A percentile compares a stretch with the other conserved stretches of the same genome.
Evolutionary conservation across 2,888 invertebrate species (phyloP).

Genomic region (Agonopterix arenella): DNA sequence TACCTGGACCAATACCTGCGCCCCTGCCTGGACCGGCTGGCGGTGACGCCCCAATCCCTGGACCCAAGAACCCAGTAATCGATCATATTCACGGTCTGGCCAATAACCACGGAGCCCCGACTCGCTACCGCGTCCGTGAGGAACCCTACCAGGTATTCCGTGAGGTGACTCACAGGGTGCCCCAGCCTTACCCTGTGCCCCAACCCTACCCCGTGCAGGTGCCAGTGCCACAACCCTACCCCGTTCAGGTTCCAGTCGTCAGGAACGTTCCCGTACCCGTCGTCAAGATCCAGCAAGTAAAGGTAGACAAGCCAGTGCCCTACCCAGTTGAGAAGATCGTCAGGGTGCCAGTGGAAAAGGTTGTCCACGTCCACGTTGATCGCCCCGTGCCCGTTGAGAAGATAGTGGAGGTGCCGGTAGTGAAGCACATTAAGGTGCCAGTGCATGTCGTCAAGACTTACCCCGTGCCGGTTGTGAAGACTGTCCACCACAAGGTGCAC

Average conservation of each 20-base stretch:
- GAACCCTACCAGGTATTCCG: conserved; percentile 58
- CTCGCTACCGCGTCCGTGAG: conserved; percentile 55
- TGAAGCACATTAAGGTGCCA: conserved; percentile 68
- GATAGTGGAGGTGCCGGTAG: conserved; percentile 71
- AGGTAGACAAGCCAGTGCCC: conserved; percentile 76
- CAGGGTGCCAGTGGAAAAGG: conserved; percentile 73
- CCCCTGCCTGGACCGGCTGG: conserved; percentile 18
- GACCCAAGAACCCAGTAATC: conserved; percentile 56
- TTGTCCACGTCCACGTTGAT: conserved; percentile 73
- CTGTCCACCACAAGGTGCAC: conserved; percentile 59
- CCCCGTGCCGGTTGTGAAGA: conserved; percentile 61
- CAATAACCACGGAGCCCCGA: conserved; percentile 57
- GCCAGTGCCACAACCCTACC: conserved; percentile 77
- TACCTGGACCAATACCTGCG: conserved; percentile 14
- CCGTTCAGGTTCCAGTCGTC: conserved; percentile 72
- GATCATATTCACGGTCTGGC: conserved; percentile 60
- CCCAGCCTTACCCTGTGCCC: conserved; percentile 73
- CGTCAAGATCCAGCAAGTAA: conserved; percentile 72
- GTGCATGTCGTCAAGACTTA: conserved; percentile 60
- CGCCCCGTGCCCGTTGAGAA: conserved; percentile 73
- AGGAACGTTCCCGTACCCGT: conserved; percentile 75
- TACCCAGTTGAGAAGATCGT: conserved; percentile 78
- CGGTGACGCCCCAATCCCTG: conserved; percentile 40
- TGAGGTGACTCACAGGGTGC: conserved; percentile 72
- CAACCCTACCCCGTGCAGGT: conserved; percentile 71